Evolutionary conservation across 2,888 invertebrate species (phyloP).

Genomic region (Julus scandinavius): DNA sequence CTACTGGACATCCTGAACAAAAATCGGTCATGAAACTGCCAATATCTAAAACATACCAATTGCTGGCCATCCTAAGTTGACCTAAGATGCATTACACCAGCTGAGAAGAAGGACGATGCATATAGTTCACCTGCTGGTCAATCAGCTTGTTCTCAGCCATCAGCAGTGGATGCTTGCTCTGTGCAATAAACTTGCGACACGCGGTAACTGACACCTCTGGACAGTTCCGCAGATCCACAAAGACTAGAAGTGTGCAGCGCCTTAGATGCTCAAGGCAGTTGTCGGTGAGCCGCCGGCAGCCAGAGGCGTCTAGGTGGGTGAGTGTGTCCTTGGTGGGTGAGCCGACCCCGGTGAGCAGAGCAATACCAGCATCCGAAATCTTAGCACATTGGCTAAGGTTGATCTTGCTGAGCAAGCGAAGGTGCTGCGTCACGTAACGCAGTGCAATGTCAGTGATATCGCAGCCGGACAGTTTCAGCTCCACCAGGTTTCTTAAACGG

Average conservation of each 20-base stretch:
- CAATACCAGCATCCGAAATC: constrained; percentile 89
- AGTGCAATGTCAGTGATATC: constrained; percentile 90
- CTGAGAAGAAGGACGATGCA: background rate
- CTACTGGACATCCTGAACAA: too few species aligned
- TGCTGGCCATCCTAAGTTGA: too few species aligned
- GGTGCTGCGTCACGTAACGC: constrained; percentile 65
- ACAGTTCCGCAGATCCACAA: constrained; percentile 61
- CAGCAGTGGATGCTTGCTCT: constrained; percentile 59
- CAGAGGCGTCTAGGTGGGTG: constrained; percentile 80
- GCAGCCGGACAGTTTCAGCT: constrained; percentile 83
- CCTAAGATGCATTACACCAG: background rate
- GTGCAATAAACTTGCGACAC: constrained; percentile 60
- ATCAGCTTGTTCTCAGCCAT: constrained; percentile 60
- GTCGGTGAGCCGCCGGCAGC: constrained; percentile 84
- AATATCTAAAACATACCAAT: too few species aligned
- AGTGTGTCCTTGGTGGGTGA: constrained; percentile 74
- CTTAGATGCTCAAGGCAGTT: constrained; percentile 78
- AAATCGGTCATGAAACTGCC: too few species aligned
- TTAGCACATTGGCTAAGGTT: constrained; percentile 88
- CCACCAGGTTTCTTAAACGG: constrained; percentile 79
- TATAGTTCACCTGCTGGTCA: constrained; percentile 56
- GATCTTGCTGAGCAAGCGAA: constrained; percentile 73
- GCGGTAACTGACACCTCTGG: constrained; percentile 60
- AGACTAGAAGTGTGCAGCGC: constrained; percentile 62
- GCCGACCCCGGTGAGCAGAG: constrained; percentile 82